A percentile compares a stretch with the other conserved stretches of the same genome.
These are phyloP conservation scores for Procambarus virginalis DNA, from an alignment of 1,140 invertebrate genomes.

Conservation along the genomic window DNA sequence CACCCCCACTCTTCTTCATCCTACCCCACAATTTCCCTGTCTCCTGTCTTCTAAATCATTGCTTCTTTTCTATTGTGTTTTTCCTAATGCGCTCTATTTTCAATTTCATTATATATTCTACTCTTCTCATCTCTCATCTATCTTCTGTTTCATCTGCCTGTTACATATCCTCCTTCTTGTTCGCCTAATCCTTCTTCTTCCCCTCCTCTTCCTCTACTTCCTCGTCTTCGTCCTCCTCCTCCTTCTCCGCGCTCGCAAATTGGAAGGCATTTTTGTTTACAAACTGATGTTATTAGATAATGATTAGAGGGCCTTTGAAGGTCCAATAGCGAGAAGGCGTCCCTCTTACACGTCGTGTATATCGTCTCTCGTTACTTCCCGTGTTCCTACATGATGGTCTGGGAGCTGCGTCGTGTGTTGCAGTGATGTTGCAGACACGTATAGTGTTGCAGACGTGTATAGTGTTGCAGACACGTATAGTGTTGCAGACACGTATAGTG, in stretches of 20 bases:
- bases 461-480: no score
- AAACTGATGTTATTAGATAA: conserved; percentile 4
- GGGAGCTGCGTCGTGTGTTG: neutral
- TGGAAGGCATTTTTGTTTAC: neutral
- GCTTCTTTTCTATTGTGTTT: no score
- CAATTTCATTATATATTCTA: neutral
- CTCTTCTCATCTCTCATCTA: neutral
- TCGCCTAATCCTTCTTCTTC: neutral
- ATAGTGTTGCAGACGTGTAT: no score
- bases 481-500: no score
- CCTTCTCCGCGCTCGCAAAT: neutral
- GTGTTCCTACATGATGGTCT: neutral
- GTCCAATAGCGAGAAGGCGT: neutral
- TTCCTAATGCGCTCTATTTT: neutral
- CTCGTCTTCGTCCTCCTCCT: neutral
- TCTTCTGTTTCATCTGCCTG: neutral
- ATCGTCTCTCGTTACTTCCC: neutral
- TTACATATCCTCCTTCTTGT: no score
- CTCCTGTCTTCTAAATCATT: no score
- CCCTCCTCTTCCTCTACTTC: neutral
- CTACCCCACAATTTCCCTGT: neutral
- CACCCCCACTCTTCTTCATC: neutral
- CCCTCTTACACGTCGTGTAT: neutral
- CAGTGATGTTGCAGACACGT: neutral
- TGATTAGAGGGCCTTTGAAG: neutral